Evolutionary conservation across 2,113 vertebrate species (phyloP).

Genomic region (Gallinago media): DNA sequence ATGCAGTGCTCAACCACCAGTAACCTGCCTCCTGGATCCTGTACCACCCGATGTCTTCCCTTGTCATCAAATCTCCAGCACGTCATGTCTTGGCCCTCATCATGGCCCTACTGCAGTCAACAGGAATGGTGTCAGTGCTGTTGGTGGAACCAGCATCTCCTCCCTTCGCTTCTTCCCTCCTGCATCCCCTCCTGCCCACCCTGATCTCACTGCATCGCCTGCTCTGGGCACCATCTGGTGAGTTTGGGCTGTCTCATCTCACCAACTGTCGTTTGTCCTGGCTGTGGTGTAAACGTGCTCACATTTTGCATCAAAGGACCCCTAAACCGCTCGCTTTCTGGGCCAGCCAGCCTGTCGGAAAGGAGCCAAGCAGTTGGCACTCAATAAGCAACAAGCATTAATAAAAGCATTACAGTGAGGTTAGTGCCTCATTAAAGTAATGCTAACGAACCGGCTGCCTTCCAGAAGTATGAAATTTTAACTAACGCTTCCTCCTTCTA

Average conservation of each 20-base stretch:
- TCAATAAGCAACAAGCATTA: slow-evolving; percentile 10
- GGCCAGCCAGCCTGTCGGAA: slow-evolving; percentile 49
- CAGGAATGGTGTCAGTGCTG: fast-evolving
- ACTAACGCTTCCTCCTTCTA: slow-evolving; percentile 53
- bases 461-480: slow-evolving; percentile 37
- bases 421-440: slow-evolving; percentile 67
- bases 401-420: slow-evolving; percentile 60
- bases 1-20: not conserved
- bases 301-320: slow-evolving; percentile 39
- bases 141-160: not conserved
- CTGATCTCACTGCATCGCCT: not conserved
- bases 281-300: not conserved
- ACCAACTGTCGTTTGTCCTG: slow-evolving; percentile 65
- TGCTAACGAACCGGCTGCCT: slow-evolving; percentile 63
- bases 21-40: not conserved
- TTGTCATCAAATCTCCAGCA: not conserved
- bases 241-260: slow-evolving; percentile 47
- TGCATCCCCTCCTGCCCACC: not conserved
- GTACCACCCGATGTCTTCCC: fast-evolving
- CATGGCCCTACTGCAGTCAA: not conserved
- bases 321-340: slow-evolving; percentile 20
- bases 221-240: slow-evolving; percentile 63
- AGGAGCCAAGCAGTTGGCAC: slow-evolving; percentile 62
- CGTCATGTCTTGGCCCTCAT: not conserved
- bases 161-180: not conserved